Evolutionary conservation across 2,888 invertebrate species (phyloP), one percentile per base, ranked within the genome.

Genomic region (Neria commutata): DNA sequence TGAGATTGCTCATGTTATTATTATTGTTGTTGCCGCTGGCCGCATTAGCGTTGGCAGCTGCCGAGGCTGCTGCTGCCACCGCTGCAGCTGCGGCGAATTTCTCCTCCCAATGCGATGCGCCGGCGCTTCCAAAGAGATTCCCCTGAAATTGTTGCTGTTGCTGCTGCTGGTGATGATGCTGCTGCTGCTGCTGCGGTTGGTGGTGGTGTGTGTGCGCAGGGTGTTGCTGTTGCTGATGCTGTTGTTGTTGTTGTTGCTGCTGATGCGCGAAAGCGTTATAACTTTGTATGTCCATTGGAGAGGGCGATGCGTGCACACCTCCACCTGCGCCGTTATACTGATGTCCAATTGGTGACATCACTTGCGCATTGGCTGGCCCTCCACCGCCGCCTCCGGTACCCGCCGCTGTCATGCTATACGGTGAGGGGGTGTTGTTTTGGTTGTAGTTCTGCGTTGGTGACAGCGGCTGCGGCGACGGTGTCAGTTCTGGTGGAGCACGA

Each of bases 381-480:
- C 45, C 45, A 21, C 37, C 37, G 48, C 58, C 62, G 33, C 65
- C 10, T 65, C 64, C 1, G 58, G n/a, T 45, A n/a, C 49, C 54
- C 29, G 67, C 57, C 14, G 68, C 53, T 29, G 67, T 66, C 66
- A 78, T 71, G 37, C 71, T 76, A 54, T 78, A 80, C 16, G 81
- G 79, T 25, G 79, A 80, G 54, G 79, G 77, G 23, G 77, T 76
- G 67, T 79, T 79, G 58, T 75, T 76, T 52, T 70, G 65, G 50
- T 66, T 76, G 62, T 79, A 78, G 21, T 71, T 74, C 67, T 72
- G 75, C 19, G 75, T 67, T 11, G 81, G 80, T n/a, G 81, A 80
- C 33, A 76, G 58, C 11, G 81, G 80, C 68, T 80, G 81, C 1
- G 82, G 81, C 3, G 82, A 81, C 25, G 81, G 81, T 42, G 79